Percentiles rank a stretch among this genome's conserved stretches.
These are phyloP conservation scores for Sitophilus oryzae DNA, from an alignment of 1,140 invertebrate genomes.

Conservation along the genomic window DNA sequence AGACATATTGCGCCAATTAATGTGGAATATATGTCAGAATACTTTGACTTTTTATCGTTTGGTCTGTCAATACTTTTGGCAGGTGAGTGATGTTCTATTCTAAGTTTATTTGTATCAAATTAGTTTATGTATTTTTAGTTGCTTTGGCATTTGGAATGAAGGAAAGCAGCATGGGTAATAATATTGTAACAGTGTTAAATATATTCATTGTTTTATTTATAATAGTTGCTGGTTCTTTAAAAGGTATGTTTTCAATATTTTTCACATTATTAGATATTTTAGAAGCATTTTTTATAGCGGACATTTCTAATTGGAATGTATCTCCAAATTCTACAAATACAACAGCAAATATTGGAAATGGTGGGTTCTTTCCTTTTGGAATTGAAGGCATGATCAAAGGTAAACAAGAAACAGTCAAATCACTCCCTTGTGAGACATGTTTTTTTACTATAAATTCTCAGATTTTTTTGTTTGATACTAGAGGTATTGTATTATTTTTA, in stretches of 20 bases:
- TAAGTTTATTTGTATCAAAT: constrained; percentile 4
- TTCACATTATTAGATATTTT: no score
- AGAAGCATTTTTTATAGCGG: constrained; percentile 44
- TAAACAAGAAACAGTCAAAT: neutral
- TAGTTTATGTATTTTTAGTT: constrained; percentile 47
- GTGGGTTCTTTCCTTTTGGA: constrained; percentile 84
- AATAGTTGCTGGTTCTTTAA: constrained; percentile 72
- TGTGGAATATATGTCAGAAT: constrained; percentile 53
- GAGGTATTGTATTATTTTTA: neutral
- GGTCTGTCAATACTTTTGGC: constrained; percentile 53
- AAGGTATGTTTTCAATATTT: no score
- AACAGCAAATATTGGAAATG: constrained; percentile 50
- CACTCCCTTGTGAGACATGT: neutral
- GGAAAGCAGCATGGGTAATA: constrained; percentile 77
- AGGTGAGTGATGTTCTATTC: constrained; percentile 40
- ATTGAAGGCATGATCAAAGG: constrained; percentile 72
- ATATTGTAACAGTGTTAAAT: constrained; percentile 78
- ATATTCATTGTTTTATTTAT: constrained; percentile 75
- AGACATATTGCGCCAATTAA: constrained; percentile 53
- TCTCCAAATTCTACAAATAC: constrained; percentile 49
- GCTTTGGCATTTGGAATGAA: constrained; percentile 75
- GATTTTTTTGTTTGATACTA: neutral
- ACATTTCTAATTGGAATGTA: constrained; percentile 64
- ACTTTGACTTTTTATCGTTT: constrained; percentile 66
- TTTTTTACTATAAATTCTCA: neutral